These are phyloP conservation scores for Sternarchorhynchus goeldii DNA, from an alignment of 2,797 vertebrate species.

Conservation along the genomic window DNA sequence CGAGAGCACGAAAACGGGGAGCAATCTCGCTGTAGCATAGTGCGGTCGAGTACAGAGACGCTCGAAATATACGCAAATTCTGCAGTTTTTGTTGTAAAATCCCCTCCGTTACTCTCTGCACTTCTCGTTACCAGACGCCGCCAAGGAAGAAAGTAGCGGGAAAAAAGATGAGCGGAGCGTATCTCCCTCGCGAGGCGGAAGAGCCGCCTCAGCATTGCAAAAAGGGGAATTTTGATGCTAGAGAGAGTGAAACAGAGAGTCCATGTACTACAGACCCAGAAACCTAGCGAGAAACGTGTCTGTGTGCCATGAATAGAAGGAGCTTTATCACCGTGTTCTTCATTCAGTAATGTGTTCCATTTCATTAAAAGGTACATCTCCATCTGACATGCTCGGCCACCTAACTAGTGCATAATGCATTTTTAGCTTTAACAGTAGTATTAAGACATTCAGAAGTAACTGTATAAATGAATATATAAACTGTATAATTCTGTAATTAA, in stretches of 20 bases:
- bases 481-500: too few species aligned
- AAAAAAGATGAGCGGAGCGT: background rate
- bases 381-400: too few species aligned
- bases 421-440: background rate
- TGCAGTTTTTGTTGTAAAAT: conserved; percentile 9
- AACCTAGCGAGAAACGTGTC: conserved; percentile 6
- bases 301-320: background rate
- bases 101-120: background rate
- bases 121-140: background rate
- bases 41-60: background rate
- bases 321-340: too few species aligned
- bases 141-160: background rate
- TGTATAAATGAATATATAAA: too few species aligned
- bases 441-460: too few species aligned
- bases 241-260: background rate
- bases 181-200: background rate
- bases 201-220: conserved; percentile 8
- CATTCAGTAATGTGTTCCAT: too few species aligned
- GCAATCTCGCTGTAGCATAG: background rate
- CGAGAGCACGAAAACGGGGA: background rate
- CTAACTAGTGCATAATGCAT: too few species aligned
- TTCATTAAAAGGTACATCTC: too few species aligned
- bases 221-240: background rate
- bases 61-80: background rate
- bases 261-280: conserved; percentile 20